Conservation (phyloP, 2,797 vertebrate genomes). For the Alcedo quadribrachys region DNA sequence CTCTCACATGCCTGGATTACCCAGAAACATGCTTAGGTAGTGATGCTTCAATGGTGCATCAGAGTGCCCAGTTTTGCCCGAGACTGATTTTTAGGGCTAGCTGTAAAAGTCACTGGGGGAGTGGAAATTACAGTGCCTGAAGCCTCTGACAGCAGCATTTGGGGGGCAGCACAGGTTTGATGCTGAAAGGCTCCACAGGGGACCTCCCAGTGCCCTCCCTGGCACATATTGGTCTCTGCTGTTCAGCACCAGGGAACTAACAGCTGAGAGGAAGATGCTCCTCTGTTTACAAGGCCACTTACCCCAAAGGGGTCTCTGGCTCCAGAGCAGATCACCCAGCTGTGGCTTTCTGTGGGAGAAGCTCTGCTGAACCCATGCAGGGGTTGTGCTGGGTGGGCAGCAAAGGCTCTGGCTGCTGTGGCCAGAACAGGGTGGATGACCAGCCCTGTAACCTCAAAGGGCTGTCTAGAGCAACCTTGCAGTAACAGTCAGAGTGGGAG, state of each 20-base stretch:
- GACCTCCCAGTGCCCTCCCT: background rate
- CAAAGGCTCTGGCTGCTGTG: background rate
- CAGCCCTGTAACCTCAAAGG: background rate
- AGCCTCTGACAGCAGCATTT: background rate
- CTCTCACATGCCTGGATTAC: background rate
- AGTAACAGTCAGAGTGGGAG: background rate
- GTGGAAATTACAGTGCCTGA: background rate
- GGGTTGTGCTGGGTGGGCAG: background rate
- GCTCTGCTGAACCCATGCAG: background rate
- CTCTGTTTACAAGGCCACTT: background rate
- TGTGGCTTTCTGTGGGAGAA: background rate
- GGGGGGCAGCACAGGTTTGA: background rate
- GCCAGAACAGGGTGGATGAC: too few species aligned
- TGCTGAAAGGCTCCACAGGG: fast-evolving
- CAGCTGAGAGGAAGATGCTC: background rate
- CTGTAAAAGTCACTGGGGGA: background rate
- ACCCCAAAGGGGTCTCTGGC: background rate
- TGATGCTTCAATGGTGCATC: background rate
- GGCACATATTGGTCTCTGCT: fast-evolving
- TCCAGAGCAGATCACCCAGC: background rate
- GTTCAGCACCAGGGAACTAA: background rate
- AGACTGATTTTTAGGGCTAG: background rate
- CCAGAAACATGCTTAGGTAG: background rate
- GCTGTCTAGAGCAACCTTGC: fast-evolving
- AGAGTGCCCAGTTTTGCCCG: background rate